Evolutionary conservation across 1,140 invertebrate genomes (phyloP).

Genomic region (Drosophila bocki): DNA sequence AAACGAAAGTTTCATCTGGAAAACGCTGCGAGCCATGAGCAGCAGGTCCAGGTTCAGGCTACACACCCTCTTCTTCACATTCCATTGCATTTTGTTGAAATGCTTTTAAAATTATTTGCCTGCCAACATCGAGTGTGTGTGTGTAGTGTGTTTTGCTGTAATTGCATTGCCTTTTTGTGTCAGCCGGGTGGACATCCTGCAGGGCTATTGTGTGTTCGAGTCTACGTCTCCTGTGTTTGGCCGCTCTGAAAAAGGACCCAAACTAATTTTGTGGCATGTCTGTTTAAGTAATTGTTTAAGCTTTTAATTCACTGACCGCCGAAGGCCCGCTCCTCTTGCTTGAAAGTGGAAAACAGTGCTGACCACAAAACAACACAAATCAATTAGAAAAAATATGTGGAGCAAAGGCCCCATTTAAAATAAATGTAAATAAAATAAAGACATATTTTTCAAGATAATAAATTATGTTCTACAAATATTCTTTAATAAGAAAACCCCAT

Average conservation of each 20-base stretch:
- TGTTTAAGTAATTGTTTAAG: slow-evolving; percentile 79
- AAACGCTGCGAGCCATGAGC: slow-evolving; percentile 2
- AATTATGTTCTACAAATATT: background rate
- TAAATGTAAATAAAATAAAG: too few relatives aligned
- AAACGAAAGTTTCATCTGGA: slow-evolving; percentile 21
- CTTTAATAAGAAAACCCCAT: background rate
- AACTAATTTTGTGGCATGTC: slow-evolving; percentile 80
- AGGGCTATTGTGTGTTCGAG: slow-evolving; percentile 26
- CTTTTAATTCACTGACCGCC: slow-evolving; percentile 61
- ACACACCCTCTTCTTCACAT: slow-evolving; percentile 18
- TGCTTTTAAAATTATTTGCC: slow-evolving; percentile 77
- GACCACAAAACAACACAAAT: slow-evolving; percentile 2
- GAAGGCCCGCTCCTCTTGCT: background rate
- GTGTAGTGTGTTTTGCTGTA: slow-evolving; percentile 59
- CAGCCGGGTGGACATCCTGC: slow-evolving; percentile 40
- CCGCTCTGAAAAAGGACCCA: slow-evolving; percentile 37
- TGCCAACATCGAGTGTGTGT: slow-evolving; percentile 39
- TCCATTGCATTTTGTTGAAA: slow-evolving; percentile 68
- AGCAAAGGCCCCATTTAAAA: background rate
- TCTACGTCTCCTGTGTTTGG: slow-evolving; percentile 23
- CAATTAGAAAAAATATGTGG: background rate
- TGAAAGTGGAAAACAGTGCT: slow-evolving; percentile 4
- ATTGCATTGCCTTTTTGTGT: slow-evolving; percentile 73
- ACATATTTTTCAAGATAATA: background rate
- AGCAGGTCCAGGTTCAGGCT: background rate